These are phyloP conservation scores for Arvicanthis niloticus DNA, from an alignment of 2,113 vertebrate genomes.

Conservation along the genomic window DNA sequence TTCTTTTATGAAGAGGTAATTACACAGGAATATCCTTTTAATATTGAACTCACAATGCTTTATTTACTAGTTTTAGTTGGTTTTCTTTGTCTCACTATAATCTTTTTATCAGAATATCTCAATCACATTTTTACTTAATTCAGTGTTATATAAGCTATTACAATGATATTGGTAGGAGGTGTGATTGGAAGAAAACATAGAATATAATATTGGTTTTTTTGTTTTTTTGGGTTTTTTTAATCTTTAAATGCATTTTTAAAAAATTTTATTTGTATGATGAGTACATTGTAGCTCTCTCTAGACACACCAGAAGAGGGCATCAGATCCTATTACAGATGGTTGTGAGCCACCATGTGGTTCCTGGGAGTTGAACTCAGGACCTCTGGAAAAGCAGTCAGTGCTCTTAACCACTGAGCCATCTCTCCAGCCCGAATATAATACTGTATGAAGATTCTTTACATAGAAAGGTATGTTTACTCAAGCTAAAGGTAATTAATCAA, in stretches of 20 bases:
- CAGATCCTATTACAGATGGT: too few relatives aligned
- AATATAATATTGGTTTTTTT: not conserved
- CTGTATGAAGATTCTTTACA: not conserved
- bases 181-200: not conserved
- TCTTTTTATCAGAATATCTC: not conserved
- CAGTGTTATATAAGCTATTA: not conserved
- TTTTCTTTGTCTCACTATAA: not conserved
- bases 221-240: too few relatives aligned
- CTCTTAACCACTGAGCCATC: too few relatives aligned
- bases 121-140: not conserved
- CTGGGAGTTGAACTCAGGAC: too few relatives aligned
- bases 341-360: too few relatives aligned
- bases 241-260: too few relatives aligned
- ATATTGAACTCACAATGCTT: not conserved
- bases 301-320: too few relatives aligned
- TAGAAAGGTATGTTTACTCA: not conserved
- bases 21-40: not conserved
- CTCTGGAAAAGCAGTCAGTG: too few relatives aligned
- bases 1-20: not conserved
- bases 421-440: not conserved
- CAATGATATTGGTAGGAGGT: not conserved
- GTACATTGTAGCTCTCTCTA: too few relatives aligned
- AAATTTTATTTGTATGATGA: too few relatives aligned
- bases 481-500: not conserved
- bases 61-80: not conserved